Conservation (phyloP, 2,888 invertebrate genomes). For the Microdon myrmicae region DNA sequence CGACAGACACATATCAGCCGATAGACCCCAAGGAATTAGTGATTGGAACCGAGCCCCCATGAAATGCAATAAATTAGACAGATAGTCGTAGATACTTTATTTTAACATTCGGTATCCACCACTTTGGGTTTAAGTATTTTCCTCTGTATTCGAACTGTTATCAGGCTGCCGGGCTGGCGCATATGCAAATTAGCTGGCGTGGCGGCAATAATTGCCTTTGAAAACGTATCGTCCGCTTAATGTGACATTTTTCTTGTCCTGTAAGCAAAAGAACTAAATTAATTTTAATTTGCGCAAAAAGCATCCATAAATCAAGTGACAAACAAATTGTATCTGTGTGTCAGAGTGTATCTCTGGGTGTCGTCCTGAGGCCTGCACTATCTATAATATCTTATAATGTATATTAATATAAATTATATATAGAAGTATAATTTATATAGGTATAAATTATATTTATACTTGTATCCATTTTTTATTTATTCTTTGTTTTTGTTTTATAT, state of each 20-base stretch:
- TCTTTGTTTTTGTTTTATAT: too few species aligned
- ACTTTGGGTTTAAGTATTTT: too few species aligned
- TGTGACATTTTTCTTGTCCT: constrained; percentile 18
- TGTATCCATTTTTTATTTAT: too few species aligned
- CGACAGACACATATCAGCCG: constrained; percentile 32
- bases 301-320: constrained; percentile 34
- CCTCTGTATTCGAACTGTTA: neutral
- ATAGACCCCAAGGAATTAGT: constrained; percentile 40
- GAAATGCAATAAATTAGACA: too few species aligned
- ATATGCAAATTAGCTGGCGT: constrained; percentile 35
- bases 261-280: constrained; percentile 27
- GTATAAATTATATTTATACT: too few species aligned
- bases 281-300: constrained; percentile 22
- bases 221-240: constrained; percentile 31
- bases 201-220: constrained; percentile 40
- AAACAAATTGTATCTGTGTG: constrained; percentile 28
- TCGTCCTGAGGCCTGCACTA: too few species aligned
- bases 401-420: too few species aligned
- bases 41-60: constrained; percentile 36
- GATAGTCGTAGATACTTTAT: too few species aligned
- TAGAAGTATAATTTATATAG: too few species aligned
- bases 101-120: too few species aligned
- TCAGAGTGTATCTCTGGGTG: constrained; percentile 10
- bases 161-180: neutral
- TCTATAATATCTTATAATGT: too few species aligned